A percentile compares a stretch with the other conserved stretches of the same genome.
Conservation (phyloP, 2,888 invertebrate genomes). For the Erebia aethiops region DNA sequence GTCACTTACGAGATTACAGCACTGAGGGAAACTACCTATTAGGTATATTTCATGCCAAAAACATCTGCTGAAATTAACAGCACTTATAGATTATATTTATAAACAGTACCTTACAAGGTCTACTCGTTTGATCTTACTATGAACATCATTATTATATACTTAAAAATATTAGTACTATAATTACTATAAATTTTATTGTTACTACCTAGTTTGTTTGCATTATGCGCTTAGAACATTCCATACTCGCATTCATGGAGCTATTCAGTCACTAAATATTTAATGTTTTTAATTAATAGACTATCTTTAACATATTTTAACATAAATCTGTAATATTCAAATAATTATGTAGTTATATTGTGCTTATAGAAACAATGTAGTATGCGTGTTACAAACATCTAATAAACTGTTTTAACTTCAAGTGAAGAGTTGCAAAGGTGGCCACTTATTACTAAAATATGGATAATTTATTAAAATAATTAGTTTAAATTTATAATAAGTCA, state of each 20-base stretch:
- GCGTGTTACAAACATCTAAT: constrained; percentile 14
- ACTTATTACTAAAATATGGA: not conserved
- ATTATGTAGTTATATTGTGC: constrained; percentile 21
- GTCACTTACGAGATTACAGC: constrained; percentile 16
- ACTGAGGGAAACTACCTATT: constrained; percentile 12
- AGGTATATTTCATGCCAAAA: constrained; percentile 30
- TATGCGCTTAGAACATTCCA: constrained; percentile 59
- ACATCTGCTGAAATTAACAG: constrained; percentile 10
- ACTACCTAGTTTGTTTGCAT: constrained; percentile 30
- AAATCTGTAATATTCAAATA: constrained; percentile 30
- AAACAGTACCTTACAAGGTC: not conserved
- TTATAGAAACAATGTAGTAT: constrained; percentile 34
- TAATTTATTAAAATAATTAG: too few species aligned
- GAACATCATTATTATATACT: not conserved
- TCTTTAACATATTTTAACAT: constrained; percentile 30
- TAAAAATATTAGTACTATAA: constrained; percentile 2
- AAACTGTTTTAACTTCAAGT: not conserved
- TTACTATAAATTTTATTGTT: constrained; percentile 17
- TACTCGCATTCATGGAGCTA: constrained; percentile 49
- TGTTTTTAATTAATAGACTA: constrained; percentile 19
- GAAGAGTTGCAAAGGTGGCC: constrained; percentile 10
- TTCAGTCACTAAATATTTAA: constrained; percentile 21
- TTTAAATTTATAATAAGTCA: too few species aligned
- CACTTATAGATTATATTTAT: constrained; percentile 14
- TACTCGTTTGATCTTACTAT: not conserved